Evolutionary conservation across 2,113 vertebrate genomes (phyloP).

Genomic region (Acanthochromis polyacanthus): DNA sequence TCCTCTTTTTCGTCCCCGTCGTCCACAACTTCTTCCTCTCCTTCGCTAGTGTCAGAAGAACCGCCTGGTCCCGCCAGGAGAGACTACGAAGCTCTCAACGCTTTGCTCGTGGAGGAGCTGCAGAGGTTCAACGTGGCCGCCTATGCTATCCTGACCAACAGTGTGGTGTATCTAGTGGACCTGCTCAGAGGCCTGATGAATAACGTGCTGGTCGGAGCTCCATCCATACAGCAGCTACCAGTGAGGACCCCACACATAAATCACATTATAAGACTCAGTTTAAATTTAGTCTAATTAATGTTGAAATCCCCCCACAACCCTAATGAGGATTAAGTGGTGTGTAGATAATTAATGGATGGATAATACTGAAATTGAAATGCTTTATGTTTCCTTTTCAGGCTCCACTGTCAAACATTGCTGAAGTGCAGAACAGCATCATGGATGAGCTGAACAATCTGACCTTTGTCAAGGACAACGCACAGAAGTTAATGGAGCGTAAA

Average conservation of each 20-base stretch:
- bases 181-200: slow-evolving; percentile 85
- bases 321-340: no score
- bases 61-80: slow-evolving; percentile 86
- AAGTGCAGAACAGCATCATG: slow-evolving; percentile 92
- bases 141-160: slow-evolving; percentile 87
- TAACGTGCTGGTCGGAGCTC: slow-evolving; percentile 69
- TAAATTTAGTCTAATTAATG: not conserved
- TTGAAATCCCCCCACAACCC: not conserved
- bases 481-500: slow-evolving; percentile 92
- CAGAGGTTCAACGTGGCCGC: slow-evolving; percentile 91
- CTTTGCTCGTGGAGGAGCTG: slow-evolving; percentile 93
- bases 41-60: slow-evolving; percentile 77
- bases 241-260: slow-evolving; percentile 80
- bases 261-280: not conserved
- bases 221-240: slow-evolving; percentile 79
- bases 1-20: slow-evolving; percentile 71
- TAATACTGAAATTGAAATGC: not conserved
- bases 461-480: slow-evolving; percentile 93
- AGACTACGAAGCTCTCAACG: slow-evolving; percentile 95
- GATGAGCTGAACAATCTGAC: slow-evolving; percentile 91
- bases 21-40: slow-evolving; percentile 53
- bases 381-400: slow-evolving; percentile 81
- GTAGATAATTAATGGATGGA: no score
- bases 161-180: slow-evolving; percentile 85
- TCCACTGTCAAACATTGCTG: slow-evolving; percentile 87